A percentile compares a stretch with the other conserved stretches of the same genome.
Evolutionary conservation across 2,113 vertebrate genomes (phyloP).

Genomic region (Pleuronectes platessa): DNA sequence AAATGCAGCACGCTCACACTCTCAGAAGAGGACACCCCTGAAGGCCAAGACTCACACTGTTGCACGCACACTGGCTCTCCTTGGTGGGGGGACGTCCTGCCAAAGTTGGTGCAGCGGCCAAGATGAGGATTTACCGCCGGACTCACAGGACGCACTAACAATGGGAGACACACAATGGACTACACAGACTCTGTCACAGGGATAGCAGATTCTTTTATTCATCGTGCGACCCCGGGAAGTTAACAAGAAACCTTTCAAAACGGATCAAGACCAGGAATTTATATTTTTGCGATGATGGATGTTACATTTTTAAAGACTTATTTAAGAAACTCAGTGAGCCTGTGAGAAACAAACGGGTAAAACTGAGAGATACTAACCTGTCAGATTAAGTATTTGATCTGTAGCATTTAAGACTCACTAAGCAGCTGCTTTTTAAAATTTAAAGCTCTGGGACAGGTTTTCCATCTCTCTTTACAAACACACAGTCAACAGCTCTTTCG

Average conservation of each 20-base stretch:
- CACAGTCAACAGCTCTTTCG: slow-evolving; percentile 19
- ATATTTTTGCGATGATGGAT: slow-evolving; percentile 32
- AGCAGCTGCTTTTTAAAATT: background rate
- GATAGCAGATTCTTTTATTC: slow-evolving; percentile 60
- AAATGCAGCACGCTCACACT: slow-evolving; percentile 41
- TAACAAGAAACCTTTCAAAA: slow-evolving; percentile 36
- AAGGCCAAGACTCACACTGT: slow-evolving; percentile 55
- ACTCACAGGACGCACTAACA: slow-evolving; percentile 66
- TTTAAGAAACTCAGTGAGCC: slow-evolving; percentile 18
- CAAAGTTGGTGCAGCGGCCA: slow-evolving; percentile 73
- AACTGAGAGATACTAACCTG: slow-evolving; percentile 13
- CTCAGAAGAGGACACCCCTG: slow-evolving; percentile 67
- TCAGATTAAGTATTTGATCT: slow-evolving; percentile 24
- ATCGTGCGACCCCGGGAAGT: slow-evolving; percentile 51
- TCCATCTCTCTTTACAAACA: slow-evolving; percentile 28
- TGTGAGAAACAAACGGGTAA: slow-evolving; percentile 30
- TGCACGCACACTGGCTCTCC: slow-evolving; percentile 54
- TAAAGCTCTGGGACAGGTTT: background rate
- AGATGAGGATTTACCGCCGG: slow-evolving; percentile 70
- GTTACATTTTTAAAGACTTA: slow-evolving; percentile 21
- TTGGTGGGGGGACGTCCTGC: slow-evolving; percentile 71
- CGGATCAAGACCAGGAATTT: slow-evolving; percentile 32
- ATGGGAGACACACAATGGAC: slow-evolving; percentile 73
- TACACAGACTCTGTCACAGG: slow-evolving; percentile 65
- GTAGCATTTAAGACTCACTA: slow-evolving; percentile 15